Evolutionary conservation across 2,113 vertebrate genomes (phyloP), one percentile per base, ranked within the genome.

Genomic region (Stigmatopora nigra): DNA sequence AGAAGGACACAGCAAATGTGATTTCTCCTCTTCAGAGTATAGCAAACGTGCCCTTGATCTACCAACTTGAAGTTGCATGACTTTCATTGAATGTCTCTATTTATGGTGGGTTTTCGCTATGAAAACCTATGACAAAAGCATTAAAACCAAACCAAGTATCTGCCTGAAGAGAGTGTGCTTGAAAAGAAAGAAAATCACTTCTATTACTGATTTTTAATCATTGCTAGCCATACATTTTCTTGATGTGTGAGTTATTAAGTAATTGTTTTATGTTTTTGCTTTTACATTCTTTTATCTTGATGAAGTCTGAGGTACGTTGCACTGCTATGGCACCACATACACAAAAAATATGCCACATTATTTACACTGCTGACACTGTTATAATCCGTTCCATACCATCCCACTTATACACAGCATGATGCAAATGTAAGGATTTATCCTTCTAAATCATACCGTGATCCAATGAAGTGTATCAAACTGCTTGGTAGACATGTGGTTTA

Each of bases 1-100:
- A 17, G 47, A 73, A 71, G 56, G 64, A 73, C 64, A 65, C 52
- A 67, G 68, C 56, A 71, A 73, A 72, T 73, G 69, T 5, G 47
- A 68, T 68, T 75, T 62, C 47, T 64, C 51, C 67, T 69, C 65
- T n/a, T 51, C 16, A 19, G 65, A 72, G 59, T 59, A 73, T 35
- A 66, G 73, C 78, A 74, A 70, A 80, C 69, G 66, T 68, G 76
- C 65, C 67, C 62, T 80, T 76, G 79, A 82, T 82, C 77, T 72
- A 79, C 77, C 76, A 81, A 52, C 64, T 63, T 62, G 61, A 53
- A 78, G 66, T 61, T 71, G 55, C 17, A 61, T 44, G 31, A 22
- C 41, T 52, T 48, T 22, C 1, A 63, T 73, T 19, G 61, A 17
- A 82, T 78, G 56, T 65, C 78, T 82, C 73, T 63, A 25, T 16